phyloP scores from a whole-genome alignment of 1,140 invertebrate genomes.

The Conopomorpha cramerella region DNA sequence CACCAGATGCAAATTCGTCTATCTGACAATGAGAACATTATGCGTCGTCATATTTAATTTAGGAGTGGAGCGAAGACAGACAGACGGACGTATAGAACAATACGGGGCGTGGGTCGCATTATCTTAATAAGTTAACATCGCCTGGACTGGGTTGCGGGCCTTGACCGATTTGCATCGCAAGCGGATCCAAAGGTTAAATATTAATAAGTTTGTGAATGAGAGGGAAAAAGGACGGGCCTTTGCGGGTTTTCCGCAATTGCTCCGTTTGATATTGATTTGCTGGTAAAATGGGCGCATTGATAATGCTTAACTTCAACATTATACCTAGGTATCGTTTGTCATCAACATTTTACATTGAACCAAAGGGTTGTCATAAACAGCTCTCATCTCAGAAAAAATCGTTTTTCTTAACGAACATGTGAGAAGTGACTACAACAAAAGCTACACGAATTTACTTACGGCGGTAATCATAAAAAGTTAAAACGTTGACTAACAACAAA shows the following conservation, averaged over 20 bases:
- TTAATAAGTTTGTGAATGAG: not conserved
- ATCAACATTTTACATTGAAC: too few relatives aligned
- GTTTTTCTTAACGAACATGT: too few relatives aligned
- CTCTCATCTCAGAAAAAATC: too few relatives aligned
- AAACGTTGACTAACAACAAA: too few relatives aligned
- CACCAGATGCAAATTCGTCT: conserved; percentile 51
- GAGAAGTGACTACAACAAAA: too few relatives aligned
- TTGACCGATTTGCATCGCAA: conserved; percentile 50
- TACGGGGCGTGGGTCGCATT: conserved; percentile 44
- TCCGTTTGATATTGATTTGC: too few relatives aligned
- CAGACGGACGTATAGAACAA: conserved; percentile 45
- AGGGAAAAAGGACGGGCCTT: not conserved
- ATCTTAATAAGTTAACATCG: conserved; percentile 37
- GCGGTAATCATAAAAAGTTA: too few relatives aligned
- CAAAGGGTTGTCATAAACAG: too few relatives aligned
- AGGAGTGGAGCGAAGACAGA: conserved; percentile 33
- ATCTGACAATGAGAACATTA: conserved; percentile 49
- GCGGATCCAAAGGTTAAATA: not conserved
- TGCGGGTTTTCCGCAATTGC: not conserved
- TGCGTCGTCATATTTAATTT: conserved; percentile 51
- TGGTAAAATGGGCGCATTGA: too few relatives aligned
- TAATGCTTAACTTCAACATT: too few relatives aligned
- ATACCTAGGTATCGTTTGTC: too few relatives aligned
- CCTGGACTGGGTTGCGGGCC: conserved; percentile 43
- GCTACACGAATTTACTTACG: too few relatives aligned